These are phyloP conservation scores for Callimico goeldii DNA, from an alignment of 2,797 vertebrate genomes.

Conservation along the genomic window DNA sequence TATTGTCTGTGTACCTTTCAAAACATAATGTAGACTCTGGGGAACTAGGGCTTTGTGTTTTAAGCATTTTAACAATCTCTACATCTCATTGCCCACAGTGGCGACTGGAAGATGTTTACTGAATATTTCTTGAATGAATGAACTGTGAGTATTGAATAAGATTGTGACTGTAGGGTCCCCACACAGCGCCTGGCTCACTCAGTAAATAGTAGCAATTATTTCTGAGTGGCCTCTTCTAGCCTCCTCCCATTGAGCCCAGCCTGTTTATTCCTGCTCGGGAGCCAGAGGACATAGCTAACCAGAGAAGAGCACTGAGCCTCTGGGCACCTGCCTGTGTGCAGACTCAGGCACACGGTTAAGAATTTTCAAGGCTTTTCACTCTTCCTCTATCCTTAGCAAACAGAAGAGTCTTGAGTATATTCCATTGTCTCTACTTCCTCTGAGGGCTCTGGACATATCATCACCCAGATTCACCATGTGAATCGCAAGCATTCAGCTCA, in stretches of 20 bases:
- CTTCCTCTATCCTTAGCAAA: background rate
- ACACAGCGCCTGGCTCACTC: background rate
- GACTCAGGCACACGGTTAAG: background rate
- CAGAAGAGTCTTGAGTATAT: slow-evolving; percentile 2
- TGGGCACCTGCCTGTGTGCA: background rate
- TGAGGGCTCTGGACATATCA: background rate
- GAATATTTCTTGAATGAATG: background rate
- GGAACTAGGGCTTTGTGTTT: background rate
- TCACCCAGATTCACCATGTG: background rate
- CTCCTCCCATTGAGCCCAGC: background rate
- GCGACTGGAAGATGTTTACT: background rate
- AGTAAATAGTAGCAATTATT: background rate
- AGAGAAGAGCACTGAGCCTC: background rate
- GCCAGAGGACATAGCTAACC: background rate
- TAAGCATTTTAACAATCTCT: background rate
- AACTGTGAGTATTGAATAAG: background rate
- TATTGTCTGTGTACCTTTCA: background rate
- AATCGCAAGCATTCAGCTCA: slow-evolving; percentile 47
- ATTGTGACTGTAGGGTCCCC: background rate
- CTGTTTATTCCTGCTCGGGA: background rate
- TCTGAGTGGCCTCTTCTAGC: background rate
- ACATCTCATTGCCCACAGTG: background rate
- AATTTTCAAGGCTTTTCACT: background rate
- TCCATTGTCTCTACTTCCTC: slow-evolving; percentile 39
- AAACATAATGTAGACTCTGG: background rate